Base-by-base conservation (phyloP, 2,797 vertebrate species). In the Eidolon dupreanum region DNA sequence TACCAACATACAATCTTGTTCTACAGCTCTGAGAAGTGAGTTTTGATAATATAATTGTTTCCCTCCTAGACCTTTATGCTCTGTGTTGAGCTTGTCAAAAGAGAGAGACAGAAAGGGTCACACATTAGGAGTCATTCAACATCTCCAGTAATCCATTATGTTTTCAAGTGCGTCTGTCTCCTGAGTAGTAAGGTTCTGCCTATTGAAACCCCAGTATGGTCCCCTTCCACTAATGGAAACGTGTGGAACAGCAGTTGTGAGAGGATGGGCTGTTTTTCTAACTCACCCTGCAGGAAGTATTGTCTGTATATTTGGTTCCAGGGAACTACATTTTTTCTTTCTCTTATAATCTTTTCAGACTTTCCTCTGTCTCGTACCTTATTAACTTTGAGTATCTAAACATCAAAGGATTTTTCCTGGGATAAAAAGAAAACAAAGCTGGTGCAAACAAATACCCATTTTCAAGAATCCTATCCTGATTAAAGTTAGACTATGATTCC, bases 351-450 rank as follows among this genome's bases (percentile, higher is more conserved):
- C 92, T 91, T 92, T 85, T 90, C 57, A 89, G 19, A 65, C 88
- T 96, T 95, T 95, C 49, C 92, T 71, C 96, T 65, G 8, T 77
- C 5, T 96, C 71, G 31, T 6, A 0, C 66, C 33, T 78, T 93
- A 96, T 97, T 95, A 74, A 87, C 53, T 93, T 51, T 94, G 92
- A 97, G 71, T 71, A 70, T 38, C 38, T 91, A 93, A 95, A 94
- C 63, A 89, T 51, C 94, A 97, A 95, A 82, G 82, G 91, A 92
- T 73, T 75, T 90, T 8, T 68, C 17, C 55, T 3, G 1, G 95
- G 79, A 95, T 22, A 93, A 96, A 97, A 96, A 93, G 87, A 61
- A 92, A 90, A 84, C 61, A 97, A 97, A 71, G 26, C 26, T 85
- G 22, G 90, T 88, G 55, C 55, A 90, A 92, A 92, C 59, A 90